These are phyloP conservation scores for Anthoscopus minutus DNA, from an alignment of 2,113 vertebrate species.

Conservation along the genomic window DNA sequence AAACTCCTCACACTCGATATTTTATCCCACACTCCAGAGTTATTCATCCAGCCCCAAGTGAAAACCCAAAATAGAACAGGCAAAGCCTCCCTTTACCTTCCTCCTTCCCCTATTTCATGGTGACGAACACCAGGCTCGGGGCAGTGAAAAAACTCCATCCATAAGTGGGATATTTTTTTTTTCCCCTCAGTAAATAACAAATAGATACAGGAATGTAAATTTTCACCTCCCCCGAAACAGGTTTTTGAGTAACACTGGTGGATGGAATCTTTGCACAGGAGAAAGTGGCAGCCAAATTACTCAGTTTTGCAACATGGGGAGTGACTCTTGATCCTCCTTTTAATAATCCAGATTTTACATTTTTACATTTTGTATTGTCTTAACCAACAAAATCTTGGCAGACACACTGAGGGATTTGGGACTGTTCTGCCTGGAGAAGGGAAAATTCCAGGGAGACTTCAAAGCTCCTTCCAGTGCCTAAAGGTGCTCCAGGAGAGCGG, in stretches of 20 bases:
- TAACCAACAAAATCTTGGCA: neutral
- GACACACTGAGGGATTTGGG: neutral
- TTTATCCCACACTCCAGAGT: neutral
- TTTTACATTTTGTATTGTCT: neutral
- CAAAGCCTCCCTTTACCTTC: neutral
- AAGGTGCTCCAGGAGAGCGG: neutral
- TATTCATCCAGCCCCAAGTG: neutral
- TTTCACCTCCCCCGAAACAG: neutral
- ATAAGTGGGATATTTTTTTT: neutral
- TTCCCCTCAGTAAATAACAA: neutral
- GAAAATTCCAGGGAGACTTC: neutral
- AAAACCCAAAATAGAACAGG: neutral
- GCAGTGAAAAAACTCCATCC: neutral
- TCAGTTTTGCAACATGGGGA: neutral
- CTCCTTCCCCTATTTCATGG: neutral
- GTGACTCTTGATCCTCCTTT: neutral
- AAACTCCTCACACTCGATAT: neutral
- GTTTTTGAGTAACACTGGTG: neutral
- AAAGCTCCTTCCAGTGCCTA: neutral
- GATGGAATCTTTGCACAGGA: neutral
- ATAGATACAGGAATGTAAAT: neutral
- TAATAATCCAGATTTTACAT: neutral
- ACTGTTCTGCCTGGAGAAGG: neutral
- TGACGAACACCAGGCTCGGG: neutral
- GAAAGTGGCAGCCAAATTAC: neutral